Evolutionary conservation across 2,113 vertebrate genomes (phyloP).

Genomic region (Mola mola): DNA sequence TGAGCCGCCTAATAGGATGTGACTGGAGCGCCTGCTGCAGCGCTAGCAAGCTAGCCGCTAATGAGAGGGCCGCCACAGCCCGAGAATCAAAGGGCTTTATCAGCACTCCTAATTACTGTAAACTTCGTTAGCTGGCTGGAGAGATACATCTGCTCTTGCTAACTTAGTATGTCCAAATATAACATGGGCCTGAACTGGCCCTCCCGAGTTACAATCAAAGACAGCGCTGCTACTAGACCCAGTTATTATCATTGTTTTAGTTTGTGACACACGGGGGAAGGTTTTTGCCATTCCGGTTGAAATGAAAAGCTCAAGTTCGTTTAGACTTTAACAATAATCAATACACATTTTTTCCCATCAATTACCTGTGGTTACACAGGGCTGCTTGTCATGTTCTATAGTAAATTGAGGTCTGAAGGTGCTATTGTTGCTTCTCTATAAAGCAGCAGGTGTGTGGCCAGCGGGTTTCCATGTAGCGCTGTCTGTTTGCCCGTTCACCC

Average conservation of each 20-base stretch:
- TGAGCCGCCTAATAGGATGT: slow-evolving; percentile 81
- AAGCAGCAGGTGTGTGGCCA: slow-evolving; percentile 79
- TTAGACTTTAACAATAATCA: slow-evolving; percentile 1
- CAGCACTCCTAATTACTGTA: slow-evolving; percentile 80
- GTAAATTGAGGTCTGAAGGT: slow-evolving; percentile 30
- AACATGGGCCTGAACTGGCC: slow-evolving; percentile 26
- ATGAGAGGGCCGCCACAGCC: slow-evolving; percentile 74
- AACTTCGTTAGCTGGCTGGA: slow-evolving; percentile 71
- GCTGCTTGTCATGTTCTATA: slow-evolving; percentile 19
- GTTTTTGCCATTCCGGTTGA: slow-evolving; percentile 2
- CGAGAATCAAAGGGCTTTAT: slow-evolving; percentile 77
- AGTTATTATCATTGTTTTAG: slow-evolving; percentile 29
- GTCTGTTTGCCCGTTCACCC: slow-evolving; percentile 66
- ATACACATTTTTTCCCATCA: neutral
- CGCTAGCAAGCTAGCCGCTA: slow-evolving; percentile 71
- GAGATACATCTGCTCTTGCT: slow-evolving; percentile 66
- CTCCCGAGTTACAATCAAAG: slow-evolving; percentile 41
- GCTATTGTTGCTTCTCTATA: slow-evolving; percentile 57
- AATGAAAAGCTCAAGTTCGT: slow-evolving; percentile 31
- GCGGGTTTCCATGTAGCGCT: slow-evolving; percentile 77
- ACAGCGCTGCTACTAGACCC: slow-evolving; percentile 26
- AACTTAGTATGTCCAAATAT: slow-evolving; percentile 56
- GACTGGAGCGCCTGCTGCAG: slow-evolving; percentile 72
- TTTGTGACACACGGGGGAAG: slow-evolving; percentile 11
- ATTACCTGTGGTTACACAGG: neutral